Base-by-base conservation (phyloP, 2,113 vertebrate genomes). In the Platysteira castanea region DNA sequence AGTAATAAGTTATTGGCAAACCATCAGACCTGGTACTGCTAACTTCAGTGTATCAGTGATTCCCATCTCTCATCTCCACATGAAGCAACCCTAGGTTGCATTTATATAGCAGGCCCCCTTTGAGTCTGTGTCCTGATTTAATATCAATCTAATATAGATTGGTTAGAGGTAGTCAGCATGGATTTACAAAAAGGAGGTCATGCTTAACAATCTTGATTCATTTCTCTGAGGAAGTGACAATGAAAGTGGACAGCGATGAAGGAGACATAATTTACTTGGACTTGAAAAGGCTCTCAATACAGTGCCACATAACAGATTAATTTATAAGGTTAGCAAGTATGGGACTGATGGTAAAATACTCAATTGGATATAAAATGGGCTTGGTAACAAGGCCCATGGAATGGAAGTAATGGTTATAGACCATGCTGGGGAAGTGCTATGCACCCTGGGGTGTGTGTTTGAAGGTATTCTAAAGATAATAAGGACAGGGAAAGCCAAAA, bases 181-280 rank as follows among this genome's bases (percentile, higher is more conserved):
- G 94, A 96, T 96, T 95, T 96, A 96, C 91, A 91, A 94, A 91
- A 94, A 75, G 73, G 57, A 92, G 71, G 93, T 92, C 94, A 92
- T 81, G 77, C 85, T 94, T 96, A 96, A 95, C 67, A 86, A 87
- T 96, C 93, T 89, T 69, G 85, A 76, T 97, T 94, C 87, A 96
- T 97, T 97, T 97, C 90, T 95, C 77, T 97, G 78, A 85, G 87
- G 90, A 93, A 94, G 84, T 87, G 89, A 74, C 95, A 95, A 95
- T 87, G 70, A 96, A 65, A 96, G 47, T 76, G 60, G 90, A 94
- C 88, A 95, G 91, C 47, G 35, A 91, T 96, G 96, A 97, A 96
- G 69, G 78, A 97, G 90, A 89, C 91, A 87, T 97, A 96, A 97
- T 97, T 97, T 95, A 96, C 87, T 97, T 96, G 93, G 96, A 97